Conservation (phyloP, 2,888 invertebrate species). For the Drosophila eohydei region DNA sequence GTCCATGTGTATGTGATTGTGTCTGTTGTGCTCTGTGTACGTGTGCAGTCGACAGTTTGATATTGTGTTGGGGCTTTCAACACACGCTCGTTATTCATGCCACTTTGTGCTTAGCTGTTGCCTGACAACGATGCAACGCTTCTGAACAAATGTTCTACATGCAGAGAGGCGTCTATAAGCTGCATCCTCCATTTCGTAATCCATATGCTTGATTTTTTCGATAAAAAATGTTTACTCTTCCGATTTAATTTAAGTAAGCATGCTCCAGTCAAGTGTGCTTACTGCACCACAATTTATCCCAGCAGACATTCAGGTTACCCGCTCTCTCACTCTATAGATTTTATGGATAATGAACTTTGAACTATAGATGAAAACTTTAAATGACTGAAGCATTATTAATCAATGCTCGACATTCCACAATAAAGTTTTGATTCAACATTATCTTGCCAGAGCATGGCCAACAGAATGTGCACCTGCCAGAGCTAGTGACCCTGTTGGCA, state of each 20-base stretch:
- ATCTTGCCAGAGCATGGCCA: too few relatives aligned
- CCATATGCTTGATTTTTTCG: background rate
- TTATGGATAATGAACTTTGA: background rate
- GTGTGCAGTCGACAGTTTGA: conserved; percentile 51
- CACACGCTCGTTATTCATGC: conserved; percentile 52
- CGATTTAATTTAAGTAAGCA: conserved; percentile 5
- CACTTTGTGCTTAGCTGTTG: conserved; percentile 49
- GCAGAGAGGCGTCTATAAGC: background rate
- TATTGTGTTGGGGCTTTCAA: conserved; percentile 25
- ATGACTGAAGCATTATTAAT: background rate
- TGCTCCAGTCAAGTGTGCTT: background rate
- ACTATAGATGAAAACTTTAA: background rate
- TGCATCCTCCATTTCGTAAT: background rate
- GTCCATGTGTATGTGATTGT: background rate
- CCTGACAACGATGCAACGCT: conserved; percentile 36
- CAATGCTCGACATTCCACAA: background rate
- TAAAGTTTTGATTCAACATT: background rate
- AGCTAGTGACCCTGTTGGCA: background rate
- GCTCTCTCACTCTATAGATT: background rate
- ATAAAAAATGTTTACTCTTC: conserved; percentile 3
- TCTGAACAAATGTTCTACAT: background rate
- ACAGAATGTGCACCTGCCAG: background rate
- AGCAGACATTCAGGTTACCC: background rate
- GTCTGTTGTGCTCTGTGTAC: background rate
- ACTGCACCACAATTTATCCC: background rate